phyloP scores from a whole-genome alignment of 1,140 invertebrate genomes.

The Bombus vancouverensis region DNA sequence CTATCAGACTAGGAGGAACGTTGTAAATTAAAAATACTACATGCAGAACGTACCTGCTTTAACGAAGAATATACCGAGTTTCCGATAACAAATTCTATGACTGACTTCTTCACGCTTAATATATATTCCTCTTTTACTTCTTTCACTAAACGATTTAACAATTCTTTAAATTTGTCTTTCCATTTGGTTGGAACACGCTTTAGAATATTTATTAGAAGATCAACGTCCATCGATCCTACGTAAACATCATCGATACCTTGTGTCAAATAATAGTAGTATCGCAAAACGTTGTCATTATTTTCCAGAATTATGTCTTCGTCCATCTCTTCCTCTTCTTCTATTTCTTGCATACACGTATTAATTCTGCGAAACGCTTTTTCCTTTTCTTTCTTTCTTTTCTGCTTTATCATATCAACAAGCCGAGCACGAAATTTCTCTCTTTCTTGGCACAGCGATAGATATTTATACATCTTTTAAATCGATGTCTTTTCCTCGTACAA shows the following conservation, averaged over 20 bases:
- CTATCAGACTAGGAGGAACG: neutral
- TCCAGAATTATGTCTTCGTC: constrained; percentile 80
- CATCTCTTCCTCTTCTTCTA: constrained; percentile 40
- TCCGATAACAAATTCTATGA: constrained; percentile 93
- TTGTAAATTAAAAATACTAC: neutral
- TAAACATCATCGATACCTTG: constrained; percentile 94
- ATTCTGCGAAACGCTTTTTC: constrained; percentile 32
- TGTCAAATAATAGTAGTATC: constrained; percentile 95
- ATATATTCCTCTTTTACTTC: constrained; percentile 91
- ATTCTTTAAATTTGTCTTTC: constrained; percentile 84
- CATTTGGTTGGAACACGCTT: constrained; percentile 76
- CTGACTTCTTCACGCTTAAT: constrained; percentile 93
- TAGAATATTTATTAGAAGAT: constrained; percentile 83
- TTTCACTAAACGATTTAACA: constrained; percentile 83
- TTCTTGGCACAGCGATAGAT: constrained; percentile 87
- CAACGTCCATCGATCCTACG: constrained; percentile 88
- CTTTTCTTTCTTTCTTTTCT: constrained; percentile 47
- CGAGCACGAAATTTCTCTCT: constrained; percentile 91
- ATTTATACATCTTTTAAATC: constrained; percentile 79
- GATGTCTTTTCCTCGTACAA: constrained; percentile 34
- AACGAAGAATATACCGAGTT: constrained; percentile 81
- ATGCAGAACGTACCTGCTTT: neutral
- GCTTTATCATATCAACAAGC: constrained; percentile 86
- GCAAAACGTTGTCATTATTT: constrained; percentile 87
- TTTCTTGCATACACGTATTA: neutral